Evolutionary conservation across 2,113 vertebrate genomes (phyloP).

Genomic region (Microcebus tavaratra): DNA sequence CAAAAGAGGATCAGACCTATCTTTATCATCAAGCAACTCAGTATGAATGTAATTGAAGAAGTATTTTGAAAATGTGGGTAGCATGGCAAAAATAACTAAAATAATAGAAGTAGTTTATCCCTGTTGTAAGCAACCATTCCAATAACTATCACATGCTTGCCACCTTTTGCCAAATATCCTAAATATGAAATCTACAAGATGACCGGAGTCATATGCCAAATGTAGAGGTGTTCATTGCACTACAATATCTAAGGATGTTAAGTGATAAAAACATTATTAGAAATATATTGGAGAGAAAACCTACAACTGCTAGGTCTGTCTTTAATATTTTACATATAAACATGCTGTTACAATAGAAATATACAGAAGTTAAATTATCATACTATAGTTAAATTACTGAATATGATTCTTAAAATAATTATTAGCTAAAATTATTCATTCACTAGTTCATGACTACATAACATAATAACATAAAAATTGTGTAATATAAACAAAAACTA

Average conservation of each 20-base stretch:
- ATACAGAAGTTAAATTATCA: neutral
- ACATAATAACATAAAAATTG: neutral
- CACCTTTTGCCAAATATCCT: neutral
- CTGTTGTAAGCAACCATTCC: neutral
- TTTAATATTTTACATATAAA: slow-evolving; percentile 9
- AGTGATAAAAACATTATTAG: neutral
- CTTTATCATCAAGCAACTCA: neutral
- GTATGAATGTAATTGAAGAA: neutral
- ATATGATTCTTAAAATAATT: neutral
- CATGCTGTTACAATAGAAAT: neutral
- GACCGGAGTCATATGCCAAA: neutral
- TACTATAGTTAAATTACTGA: neutral
- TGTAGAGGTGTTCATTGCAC: neutral
- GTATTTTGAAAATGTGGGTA: neutral
- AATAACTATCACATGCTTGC: neutral
- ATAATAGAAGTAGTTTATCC: neutral
- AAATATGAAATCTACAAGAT: neutral
- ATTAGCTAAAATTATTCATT: neutral
- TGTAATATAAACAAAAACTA: neutral
- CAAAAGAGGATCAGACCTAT: neutral
- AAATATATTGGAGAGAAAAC: neutral
- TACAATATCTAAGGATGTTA: neutral
- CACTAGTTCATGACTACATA: neutral
- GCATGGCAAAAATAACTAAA: neutral
- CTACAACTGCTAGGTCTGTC: neutral